Evolutionary conservation across 2,888 invertebrate genomes (phyloP).

Genomic region (Diarsia rubi): DNA sequence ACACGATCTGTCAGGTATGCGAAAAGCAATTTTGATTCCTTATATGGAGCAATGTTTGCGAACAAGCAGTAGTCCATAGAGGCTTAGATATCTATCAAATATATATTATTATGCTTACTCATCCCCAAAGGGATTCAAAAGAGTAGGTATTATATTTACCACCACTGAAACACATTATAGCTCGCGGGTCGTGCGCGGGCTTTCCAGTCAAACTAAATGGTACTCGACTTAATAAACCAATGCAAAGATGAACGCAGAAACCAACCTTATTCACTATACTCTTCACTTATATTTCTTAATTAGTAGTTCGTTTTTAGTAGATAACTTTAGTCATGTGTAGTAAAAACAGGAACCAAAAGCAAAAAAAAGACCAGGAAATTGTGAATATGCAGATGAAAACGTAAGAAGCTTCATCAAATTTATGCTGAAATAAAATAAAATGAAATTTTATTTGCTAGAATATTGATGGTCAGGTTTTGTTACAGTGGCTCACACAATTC

Average conservation of each 20-base stretch:
- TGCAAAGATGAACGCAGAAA: not conserved
- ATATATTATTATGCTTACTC: not conserved
- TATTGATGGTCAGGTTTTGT: too few species aligned
- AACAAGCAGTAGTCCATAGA: not conserved
- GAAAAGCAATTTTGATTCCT: not conserved
- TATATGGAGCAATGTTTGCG: not conserved
- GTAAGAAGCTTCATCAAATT: too few species aligned
- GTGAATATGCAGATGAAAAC: too few species aligned
- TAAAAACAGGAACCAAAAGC: conserved; percentile 5
- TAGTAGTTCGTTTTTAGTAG: not conserved
- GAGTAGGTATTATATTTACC: not conserved
- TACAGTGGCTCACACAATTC: too few species aligned
- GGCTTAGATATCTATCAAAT: not conserved
- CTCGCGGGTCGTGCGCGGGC: not conserved
- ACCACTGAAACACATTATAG: not conserved
- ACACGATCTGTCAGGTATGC: not conserved
- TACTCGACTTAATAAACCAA: not conserved
- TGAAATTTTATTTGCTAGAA: too few species aligned
- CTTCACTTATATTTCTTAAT: not conserved
- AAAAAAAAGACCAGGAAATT: too few species aligned
- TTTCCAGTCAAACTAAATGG: not conserved
- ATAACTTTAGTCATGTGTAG: too few species aligned
- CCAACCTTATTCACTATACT: not conserved
- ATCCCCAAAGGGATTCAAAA: too few species aligned
- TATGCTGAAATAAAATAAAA: too few species aligned